These are phyloP conservation scores for Zele albiditarsus DNA, from an alignment of 2,888 invertebrate species.

Conservation along the genomic window DNA sequence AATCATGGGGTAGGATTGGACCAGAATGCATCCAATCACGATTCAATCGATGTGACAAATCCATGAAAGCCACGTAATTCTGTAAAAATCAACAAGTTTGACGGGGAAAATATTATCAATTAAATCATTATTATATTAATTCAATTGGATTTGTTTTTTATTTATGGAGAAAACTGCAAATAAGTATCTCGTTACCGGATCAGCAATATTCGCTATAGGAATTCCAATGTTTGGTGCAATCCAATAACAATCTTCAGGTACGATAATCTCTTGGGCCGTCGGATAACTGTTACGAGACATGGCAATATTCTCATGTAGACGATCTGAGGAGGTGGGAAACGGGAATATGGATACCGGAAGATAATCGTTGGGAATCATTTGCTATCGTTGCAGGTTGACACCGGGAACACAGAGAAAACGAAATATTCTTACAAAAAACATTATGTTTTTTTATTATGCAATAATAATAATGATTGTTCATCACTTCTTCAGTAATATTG, in stretches of 20 bases:
- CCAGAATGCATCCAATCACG: constrained; percentile 57
- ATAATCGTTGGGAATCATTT: constrained; percentile 62
- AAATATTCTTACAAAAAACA: constrained; percentile 34
- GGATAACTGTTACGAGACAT: constrained; percentile 39
- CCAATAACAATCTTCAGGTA: constrained; percentile 62
- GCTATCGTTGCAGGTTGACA: neutral
- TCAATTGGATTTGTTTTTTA: too few relatives aligned
- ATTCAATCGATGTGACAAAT: constrained; percentile 56
- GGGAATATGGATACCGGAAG: constrained; percentile 61
- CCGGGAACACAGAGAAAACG: neutral
- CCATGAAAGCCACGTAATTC: constrained; percentile 60
- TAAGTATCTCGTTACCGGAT: constrained; percentile 47
- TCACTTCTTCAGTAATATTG: neutral
- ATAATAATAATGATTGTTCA: constrained; percentile 11
- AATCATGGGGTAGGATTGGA: constrained; percentile 46
- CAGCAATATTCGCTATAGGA: constrained; percentile 41
- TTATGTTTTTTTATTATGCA: constrained; percentile 38
- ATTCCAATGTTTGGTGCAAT: constrained; percentile 51
- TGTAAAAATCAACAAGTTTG: constrained; percentile 38
- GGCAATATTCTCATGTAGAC: constrained; percentile 42
- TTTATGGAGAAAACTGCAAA: too few relatives aligned
- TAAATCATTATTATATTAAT: neutral
- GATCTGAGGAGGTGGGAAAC: constrained; percentile 54
- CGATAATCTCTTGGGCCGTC: constrained; percentile 54
- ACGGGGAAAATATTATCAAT: neutral